These are phyloP conservation scores for Nesoenas mayeri DNA, from an alignment of 2,113 vertebrate species.

Conservation along the genomic window DNA sequence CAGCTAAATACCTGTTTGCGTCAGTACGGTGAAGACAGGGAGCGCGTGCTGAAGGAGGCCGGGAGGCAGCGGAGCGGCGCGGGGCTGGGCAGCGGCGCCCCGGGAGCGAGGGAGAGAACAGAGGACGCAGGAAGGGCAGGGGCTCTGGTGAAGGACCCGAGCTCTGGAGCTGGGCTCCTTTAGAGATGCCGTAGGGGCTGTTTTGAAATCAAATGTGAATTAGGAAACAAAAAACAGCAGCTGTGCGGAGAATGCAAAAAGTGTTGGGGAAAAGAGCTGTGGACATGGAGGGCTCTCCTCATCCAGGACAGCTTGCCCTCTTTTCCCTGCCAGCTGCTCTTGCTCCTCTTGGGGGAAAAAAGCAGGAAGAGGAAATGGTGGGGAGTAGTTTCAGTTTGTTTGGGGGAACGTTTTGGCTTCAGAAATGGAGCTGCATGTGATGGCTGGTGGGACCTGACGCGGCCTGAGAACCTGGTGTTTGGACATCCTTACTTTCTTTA, in stretches of 20 bases:
- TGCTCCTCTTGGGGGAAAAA: background rate
- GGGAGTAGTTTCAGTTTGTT: background rate
- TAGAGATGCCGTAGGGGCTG: background rate
- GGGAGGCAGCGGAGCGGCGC: background rate
- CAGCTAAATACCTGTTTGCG: background rate
- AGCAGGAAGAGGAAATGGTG: background rate
- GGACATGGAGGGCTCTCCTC: background rate
- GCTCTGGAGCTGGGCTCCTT: background rate
- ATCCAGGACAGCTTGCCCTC: background rate
- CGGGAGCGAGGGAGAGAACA: background rate
- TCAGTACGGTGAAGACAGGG: background rate
- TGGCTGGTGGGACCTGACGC: background rate
- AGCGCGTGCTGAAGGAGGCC: background rate
- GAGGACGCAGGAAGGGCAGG: background rate
- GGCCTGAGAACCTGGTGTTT: background rate
- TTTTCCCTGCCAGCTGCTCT: background rate
- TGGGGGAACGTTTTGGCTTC: background rate
- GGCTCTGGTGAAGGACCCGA: background rate
- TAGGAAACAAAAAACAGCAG: background rate
- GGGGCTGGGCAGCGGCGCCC: background rate
- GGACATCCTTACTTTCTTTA: background rate
- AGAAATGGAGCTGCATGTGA: background rate
- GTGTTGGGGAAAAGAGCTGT: background rate
- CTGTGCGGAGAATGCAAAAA: background rate
- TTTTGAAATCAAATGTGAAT: background rate